phyloP scores from a whole-genome alignment of 2,113 vertebrate species.

The Calyptommatus sinebrachiatus region DNA sequence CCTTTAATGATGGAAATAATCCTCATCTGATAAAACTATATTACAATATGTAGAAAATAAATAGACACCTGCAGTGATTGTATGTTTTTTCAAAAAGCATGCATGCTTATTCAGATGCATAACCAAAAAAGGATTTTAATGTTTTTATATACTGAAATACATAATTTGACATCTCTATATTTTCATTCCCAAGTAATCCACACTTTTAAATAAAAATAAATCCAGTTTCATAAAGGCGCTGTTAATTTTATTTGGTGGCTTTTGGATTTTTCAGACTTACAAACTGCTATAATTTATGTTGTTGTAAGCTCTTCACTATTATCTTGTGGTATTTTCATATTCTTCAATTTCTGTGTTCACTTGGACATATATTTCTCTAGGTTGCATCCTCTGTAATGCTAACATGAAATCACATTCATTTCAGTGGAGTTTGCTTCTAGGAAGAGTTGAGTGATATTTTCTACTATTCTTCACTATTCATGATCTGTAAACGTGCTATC shows the following conservation, averaged over 20 bases:
- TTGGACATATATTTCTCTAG: background rate
- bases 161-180: background rate
- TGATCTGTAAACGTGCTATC: background rate
- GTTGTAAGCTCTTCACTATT: background rate
- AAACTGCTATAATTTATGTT: background rate
- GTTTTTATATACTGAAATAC: background rate
- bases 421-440: background rate
- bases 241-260: background rate
- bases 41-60: background rate
- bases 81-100: background rate
- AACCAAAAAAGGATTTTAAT: background rate
- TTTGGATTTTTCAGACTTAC: background rate
- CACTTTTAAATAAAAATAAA: background rate
- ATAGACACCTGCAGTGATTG: background rate
- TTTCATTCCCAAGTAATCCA: background rate
- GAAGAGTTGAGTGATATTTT: background rate
- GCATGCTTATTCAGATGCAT: background rate
- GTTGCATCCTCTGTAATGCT: background rate
- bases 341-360: background rate
- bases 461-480: background rate
- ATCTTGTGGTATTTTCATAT: background rate
- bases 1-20: background rate
- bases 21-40: background rate
- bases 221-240: background rate
- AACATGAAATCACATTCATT: background rate